Percentiles rank a stretch among this genome's conserved stretches.
phyloP scores from a whole-genome alignment of 23 tunicate species.

The Halocynthia aurantium region DNA sequence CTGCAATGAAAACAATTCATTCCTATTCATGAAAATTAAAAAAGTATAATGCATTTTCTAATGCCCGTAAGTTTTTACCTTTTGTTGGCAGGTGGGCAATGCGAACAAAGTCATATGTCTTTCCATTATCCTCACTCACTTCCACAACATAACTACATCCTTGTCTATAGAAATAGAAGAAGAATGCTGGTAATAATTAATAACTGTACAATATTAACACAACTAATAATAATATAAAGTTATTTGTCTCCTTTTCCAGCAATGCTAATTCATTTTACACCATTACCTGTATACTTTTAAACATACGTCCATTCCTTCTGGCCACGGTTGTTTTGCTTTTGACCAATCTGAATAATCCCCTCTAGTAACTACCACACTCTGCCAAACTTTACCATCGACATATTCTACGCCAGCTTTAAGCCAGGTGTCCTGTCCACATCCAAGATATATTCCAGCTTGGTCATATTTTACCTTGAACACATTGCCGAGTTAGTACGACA shows the following conservation, averaged over 20 bases:
- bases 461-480: conserved; percentile 56
- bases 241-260: neutral
- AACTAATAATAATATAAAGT: neutral
- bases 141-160: conserved; percentile 64
- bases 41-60: no score
- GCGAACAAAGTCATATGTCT: conserved; percentile 60
- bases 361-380: conserved; percentile 79
- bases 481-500: neutral
- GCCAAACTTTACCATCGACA: conserved; percentile 73
- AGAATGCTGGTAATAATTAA: neutral
- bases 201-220: neutral
- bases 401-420: conserved; percentile 79
- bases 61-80: conserved; percentile 2
- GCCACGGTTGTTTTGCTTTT: conserved; percentile 70
- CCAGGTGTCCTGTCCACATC: conserved; percentile 75
- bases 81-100: conserved; percentile 68
- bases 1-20: neutral
- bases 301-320: conserved; percentile 48
- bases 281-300: conserved; percentile 58
- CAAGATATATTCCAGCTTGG: conserved; percentile 85
- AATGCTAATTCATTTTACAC: neutral
- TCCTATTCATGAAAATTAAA: neutral
- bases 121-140: conserved; percentile 63
- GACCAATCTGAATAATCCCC: conserved; percentile 89
- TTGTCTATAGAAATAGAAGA: conserved; percentile 21